Percentiles rank a stretch among this genome's conserved stretches.
Evolutionary conservation across 2,113 vertebrate genomes (phyloP).

Genomic region (Fukomys damarensis): DNA sequence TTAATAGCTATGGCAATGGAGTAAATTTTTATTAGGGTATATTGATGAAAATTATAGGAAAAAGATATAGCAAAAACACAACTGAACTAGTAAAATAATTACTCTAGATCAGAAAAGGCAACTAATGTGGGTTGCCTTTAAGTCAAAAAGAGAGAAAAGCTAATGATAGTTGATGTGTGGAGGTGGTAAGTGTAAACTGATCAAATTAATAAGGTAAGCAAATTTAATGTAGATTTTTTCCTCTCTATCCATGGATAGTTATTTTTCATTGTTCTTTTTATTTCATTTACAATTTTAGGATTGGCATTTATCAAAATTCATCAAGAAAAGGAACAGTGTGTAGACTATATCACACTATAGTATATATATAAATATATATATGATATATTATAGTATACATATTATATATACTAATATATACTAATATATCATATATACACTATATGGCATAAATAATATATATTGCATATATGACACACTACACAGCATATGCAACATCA

Average conservation of each 20-base stretch:
- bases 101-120: neutral
- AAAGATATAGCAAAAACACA: neutral
- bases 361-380: no score
- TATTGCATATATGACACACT: no score
- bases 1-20: neutral
- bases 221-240: neutral
- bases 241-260: neutral
- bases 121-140: neutral
- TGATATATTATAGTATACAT: no score
- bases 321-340: neutral
- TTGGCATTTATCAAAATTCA: neutral
- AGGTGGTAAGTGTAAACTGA: neutral
- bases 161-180: neutral
- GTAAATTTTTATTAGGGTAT: neutral
- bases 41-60: neutral
- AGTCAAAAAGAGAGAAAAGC: neutral
- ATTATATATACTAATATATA: no score
- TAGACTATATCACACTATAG: neutral
- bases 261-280: neutral
- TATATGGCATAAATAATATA: no score
- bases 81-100: neutral
- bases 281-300: neutral
- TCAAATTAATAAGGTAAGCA: neutral
- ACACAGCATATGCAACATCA: no score
- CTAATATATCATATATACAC: no score